phyloP scores from a whole-genome alignment of 2,888 invertebrate species.

The Timema podura region DNA sequence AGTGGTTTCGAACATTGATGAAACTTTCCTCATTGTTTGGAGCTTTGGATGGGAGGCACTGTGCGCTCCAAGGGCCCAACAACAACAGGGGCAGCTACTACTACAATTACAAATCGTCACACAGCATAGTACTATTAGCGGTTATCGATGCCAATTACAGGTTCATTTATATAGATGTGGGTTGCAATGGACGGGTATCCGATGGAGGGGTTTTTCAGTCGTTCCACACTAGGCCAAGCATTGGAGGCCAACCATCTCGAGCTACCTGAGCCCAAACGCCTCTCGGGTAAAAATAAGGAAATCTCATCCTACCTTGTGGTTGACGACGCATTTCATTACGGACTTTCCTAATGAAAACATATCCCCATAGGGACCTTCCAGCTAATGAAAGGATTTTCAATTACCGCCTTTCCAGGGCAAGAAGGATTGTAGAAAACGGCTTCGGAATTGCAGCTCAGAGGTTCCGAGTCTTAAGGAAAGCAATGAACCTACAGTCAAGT shows the following conservation, averaged over 20 bases:
- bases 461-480: constrained; percentile 1
- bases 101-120: not conserved
- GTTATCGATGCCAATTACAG: not conserved
- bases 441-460: not conserved
- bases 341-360: not conserved
- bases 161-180: not conserved
- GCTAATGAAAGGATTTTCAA: not conserved
- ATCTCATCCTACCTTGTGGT: not conserved
- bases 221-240: not conserved
- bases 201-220: not conserved
- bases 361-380: not conserved
- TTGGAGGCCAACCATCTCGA: not conserved
- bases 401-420: not conserved
- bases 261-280: not conserved
- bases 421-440: not conserved
- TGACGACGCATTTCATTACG: not conserved
- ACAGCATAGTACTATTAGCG: not conserved
- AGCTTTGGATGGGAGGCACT: not conserved
- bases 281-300: not conserved
- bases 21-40: not conserved
- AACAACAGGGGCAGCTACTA: not conserved
- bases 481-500: not conserved
- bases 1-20: not conserved
- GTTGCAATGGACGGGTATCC: not conserved
- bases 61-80: no score